Conservation (phyloP, 2,888 invertebrate genomes). For the Callinectes sapidus region DNA sequence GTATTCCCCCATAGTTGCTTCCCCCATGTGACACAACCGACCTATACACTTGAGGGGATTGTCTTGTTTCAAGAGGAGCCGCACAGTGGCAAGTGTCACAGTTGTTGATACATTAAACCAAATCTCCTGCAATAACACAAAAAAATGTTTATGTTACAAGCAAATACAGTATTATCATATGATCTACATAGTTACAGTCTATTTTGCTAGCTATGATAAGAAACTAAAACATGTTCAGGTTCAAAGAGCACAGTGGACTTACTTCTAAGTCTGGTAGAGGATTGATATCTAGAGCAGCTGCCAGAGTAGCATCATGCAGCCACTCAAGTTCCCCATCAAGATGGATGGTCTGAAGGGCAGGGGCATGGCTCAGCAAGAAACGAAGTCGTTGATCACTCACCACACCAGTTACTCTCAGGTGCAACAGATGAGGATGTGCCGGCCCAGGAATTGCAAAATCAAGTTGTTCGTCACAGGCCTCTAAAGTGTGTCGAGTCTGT, state of each 20-base stretch:
- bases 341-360: slow-evolving; percentile 51
- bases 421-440: slow-evolving; percentile 61
- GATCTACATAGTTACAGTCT: too few relatives aligned
- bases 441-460: slow-evolving; percentile 60
- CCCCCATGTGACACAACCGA: slow-evolving; percentile 64
- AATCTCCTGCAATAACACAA: slow-evolving; percentile 51
- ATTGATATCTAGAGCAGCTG: slow-evolving; percentile 42
- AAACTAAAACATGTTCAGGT: neutral
- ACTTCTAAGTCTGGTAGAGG: slow-evolving; percentile 65
- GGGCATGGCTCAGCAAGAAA: slow-evolving; percentile 61
- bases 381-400: slow-evolving; percentile 62
- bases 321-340: slow-evolving; percentile 71
- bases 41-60: slow-evolving; percentile 54
- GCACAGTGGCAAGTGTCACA: slow-evolving; percentile 58
- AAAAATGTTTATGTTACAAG: neutral
- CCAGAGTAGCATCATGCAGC: slow-evolving; percentile 71
- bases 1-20: slow-evolving; percentile 55
- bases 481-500: slow-evolving; percentile 63
- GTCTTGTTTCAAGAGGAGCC: slow-evolving; percentile 44
- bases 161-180: neutral
- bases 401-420: slow-evolving; percentile 63
- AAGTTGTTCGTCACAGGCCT: slow-evolving; percentile 66
- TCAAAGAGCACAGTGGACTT: neutral
- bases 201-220: neutral
- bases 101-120: slow-evolving; percentile 71